Evolutionary conservation across 1,140 invertebrate genomes (phyloP).

Genomic region (Macrosteles quadrilineatus): DNA sequence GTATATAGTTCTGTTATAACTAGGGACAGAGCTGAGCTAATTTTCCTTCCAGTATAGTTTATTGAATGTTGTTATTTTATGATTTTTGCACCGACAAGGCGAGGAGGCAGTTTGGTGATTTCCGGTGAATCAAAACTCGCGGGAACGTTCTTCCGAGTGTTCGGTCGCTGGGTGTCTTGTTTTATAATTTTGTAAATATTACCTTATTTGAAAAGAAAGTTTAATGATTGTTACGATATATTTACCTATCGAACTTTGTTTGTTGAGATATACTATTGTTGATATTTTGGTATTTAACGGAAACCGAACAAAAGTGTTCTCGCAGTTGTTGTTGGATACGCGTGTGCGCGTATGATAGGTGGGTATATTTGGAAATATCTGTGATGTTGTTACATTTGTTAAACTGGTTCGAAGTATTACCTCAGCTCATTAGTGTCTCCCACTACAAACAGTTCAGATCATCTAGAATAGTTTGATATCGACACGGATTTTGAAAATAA

Average conservation of each 20-base stretch:
- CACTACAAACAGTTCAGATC: not conserved
- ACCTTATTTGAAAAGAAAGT: constrained; percentile 17
- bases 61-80: not conserved
- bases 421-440: constrained; percentile 12
- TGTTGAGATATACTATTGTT: not conserved
- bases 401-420: constrained; percentile 27
- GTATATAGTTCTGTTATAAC: constrained; percentile 16
- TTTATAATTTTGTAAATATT: constrained; percentile 23
- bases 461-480: constrained; percentile 19
- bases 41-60: constrained; percentile 23
- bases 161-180: not conserved
- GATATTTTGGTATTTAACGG: not conserved
- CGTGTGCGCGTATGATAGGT: not conserved
- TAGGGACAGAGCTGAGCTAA: constrained; percentile 27
- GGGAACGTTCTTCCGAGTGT: not conserved
- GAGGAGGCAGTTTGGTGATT: not conserved
- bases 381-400: constrained; percentile 29
- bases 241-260: not conserved
- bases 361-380: constrained; percentile 23
- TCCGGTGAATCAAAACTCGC: not conserved
- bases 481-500: constrained; percentile 20
- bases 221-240: constrained; percentile 9
- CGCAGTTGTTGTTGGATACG: not conserved
- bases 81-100: not conserved
- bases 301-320: not conserved